phyloP scores from a whole-genome alignment of 2,113 vertebrate species.

The Nothoprocta perdicaria region DNA sequence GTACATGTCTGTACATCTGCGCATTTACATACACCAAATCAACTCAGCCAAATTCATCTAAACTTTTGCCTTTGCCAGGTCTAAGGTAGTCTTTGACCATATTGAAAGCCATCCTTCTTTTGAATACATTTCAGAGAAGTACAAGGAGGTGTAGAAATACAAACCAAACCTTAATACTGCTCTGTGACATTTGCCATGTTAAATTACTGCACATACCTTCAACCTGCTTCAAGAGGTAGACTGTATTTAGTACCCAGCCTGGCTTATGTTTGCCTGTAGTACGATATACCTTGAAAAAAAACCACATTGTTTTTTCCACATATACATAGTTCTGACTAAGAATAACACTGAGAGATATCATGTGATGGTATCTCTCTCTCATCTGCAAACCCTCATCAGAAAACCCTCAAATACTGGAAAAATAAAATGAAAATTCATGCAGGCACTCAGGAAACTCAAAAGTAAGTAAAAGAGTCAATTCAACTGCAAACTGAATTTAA shows the following conservation, averaged over 20 bases:
- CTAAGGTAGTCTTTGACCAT: background rate
- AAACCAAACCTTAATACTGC: background rate
- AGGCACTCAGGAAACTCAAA: background rate
- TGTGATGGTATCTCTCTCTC: background rate
- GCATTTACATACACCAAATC: background rate
- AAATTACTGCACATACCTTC: background rate
- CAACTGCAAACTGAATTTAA: background rate
- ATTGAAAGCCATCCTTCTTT: background rate
- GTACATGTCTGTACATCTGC: background rate
- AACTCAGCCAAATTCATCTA: background rate
- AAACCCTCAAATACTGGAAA: fast-evolving
- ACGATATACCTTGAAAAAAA: background rate
- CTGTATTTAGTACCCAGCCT: background rate
- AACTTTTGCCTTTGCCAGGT: background rate
- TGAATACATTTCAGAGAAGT: background rate
- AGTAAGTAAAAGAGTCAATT: background rate
- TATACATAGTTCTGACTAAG: background rate
- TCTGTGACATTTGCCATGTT: background rate
- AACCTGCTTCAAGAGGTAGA: background rate
- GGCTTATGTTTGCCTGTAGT: background rate
- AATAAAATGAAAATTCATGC: background rate
- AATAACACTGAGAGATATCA: background rate
- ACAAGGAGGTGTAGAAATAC: background rate
- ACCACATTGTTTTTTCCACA: background rate
- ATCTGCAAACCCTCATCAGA: background rate